Conservation (phyloP, 2,888 invertebrate species). For the Stictocephala bisonia region DNA sequence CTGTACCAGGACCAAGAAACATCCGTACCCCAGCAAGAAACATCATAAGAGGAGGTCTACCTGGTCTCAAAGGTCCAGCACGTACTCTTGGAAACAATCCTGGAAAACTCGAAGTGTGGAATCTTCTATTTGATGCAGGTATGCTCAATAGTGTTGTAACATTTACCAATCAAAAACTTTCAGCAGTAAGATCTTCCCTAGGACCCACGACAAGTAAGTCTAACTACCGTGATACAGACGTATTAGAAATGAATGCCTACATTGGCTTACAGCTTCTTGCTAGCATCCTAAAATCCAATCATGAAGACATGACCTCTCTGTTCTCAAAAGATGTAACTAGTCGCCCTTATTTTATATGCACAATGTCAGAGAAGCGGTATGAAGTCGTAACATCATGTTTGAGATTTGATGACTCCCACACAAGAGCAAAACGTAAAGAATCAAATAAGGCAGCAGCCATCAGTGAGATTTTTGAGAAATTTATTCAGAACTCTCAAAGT, state of each 20-base stretch:
- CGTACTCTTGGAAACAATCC: too few species aligned
- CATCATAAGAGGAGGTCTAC: too few species aligned
- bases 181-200: too few species aligned
- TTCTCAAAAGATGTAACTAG: slow-evolving; percentile 17
- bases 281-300: slow-evolving; percentile 19
- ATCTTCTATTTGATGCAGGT: too few species aligned
- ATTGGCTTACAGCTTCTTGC: slow-evolving; percentile 12
- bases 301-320: slow-evolving; percentile 22
- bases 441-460: slow-evolving; percentile 43
- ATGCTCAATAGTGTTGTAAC: too few species aligned
- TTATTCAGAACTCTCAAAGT: slow-evolving; percentile 44
- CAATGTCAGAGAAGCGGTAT: slow-evolving; percentile 2
- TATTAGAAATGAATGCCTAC: slow-evolving; percentile 25
- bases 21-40: too few species aligned
- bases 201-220: too few species aligned
- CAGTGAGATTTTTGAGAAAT: slow-evolving; percentile 40
- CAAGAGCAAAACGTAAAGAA: slow-evolving; percentile 10
- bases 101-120: too few species aligned
- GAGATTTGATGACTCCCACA: slow-evolving; percentile 8
- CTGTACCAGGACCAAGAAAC: too few species aligned
- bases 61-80: too few species aligned
- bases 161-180: too few species aligned
- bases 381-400: slow-evolving; percentile 5
- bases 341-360: slow-evolving; percentile 8
- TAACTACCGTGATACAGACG: slow-evolving; percentile 11